Conservation (phyloP, 2,888 invertebrate species). For the Thumatha senex region DNA sequence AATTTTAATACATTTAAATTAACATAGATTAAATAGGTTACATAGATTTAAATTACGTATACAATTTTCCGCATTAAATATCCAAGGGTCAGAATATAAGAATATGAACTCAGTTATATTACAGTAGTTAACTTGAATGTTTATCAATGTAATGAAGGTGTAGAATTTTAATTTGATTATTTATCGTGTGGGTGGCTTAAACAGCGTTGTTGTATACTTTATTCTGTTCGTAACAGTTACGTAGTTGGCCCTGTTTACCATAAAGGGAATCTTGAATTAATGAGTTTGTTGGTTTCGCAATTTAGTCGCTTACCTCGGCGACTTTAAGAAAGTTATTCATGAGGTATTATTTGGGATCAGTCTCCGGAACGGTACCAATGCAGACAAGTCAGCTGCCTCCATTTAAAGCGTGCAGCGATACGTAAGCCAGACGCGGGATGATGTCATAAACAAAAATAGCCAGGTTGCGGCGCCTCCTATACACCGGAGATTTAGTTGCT, state of each 20-base stretch:
- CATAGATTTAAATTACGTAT: background rate
- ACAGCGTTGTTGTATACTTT: slow-evolving; percentile 49
- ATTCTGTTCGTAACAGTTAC: slow-evolving; percentile 62
- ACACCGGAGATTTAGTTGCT: slow-evolving; percentile 66
- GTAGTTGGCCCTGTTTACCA: slow-evolving; percentile 64
- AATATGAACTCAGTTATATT: too few species aligned
- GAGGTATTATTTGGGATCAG: slow-evolving; percentile 79
- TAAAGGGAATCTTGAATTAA: slow-evolving; percentile 80
- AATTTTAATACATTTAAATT: slow-evolving; percentile 12
- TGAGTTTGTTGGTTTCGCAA: slow-evolving; percentile 72
- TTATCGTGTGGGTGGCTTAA: slow-evolving; percentile 37
- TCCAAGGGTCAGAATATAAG: background rate
- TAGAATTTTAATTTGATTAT: slow-evolving; percentile 22
- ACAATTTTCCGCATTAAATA: too few species aligned
- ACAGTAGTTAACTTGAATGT: background rate
- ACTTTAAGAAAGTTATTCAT: slow-evolving; percentile 70
- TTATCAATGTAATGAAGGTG: slow-evolving; percentile 12
- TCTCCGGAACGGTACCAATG: slow-evolving; percentile 79
- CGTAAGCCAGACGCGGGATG: slow-evolving; percentile 82
- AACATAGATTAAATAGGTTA: background rate
- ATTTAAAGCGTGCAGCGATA: slow-evolving; percentile 84
- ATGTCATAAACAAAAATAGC: slow-evolving; percentile 85
- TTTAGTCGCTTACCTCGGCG: slow-evolving; percentile 58
- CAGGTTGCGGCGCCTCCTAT: slow-evolving; percentile 61
- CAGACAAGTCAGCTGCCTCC: slow-evolving; percentile 80